These are phyloP conservation scores for Neosilurus mollespiculum DNA, from an alignment of 2,797 vertebrate species.

Conservation along the genomic window DNA sequence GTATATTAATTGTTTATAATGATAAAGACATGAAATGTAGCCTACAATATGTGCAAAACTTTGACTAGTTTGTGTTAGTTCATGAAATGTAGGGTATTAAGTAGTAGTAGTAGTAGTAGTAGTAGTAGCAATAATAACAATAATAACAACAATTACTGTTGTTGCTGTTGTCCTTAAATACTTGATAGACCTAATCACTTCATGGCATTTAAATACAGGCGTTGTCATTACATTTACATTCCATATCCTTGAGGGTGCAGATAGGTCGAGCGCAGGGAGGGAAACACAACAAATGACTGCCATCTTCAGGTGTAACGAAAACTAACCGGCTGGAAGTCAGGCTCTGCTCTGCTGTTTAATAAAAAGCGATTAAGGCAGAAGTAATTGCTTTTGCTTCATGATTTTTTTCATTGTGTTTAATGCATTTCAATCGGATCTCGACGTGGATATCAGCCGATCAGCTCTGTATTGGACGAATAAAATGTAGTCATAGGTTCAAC, in stretches of 20 bases:
- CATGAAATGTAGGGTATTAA: background rate
- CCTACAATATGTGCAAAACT: background rate
- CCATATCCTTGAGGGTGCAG: conserved; percentile 45
- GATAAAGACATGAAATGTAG: background rate
- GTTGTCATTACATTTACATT: conserved; percentile 31
- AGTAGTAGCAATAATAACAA: background rate
- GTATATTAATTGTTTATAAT: background rate
- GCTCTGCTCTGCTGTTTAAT: conserved; percentile 45
- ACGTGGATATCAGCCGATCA: background rate
- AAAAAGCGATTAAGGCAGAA: conserved; percentile 64
- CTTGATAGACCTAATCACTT: too few relatives aligned
- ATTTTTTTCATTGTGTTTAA: background rate
- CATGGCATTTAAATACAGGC: conserved; percentile 8
- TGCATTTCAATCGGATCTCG: background rate
- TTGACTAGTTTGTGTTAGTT: background rate
- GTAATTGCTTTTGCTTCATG: conserved; percentile 2
- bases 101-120: background rate
- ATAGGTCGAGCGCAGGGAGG: conserved; percentile 41
- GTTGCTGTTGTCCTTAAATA: background rate
- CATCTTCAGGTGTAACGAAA: conserved; percentile 72
- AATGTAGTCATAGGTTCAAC: background rate
- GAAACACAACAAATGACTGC: conserved; percentile 71
- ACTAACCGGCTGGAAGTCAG: conserved; percentile 41
- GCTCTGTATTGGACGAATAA: background rate
- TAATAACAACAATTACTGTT: background rate